phyloP scores from a whole-genome alignment of 2,888 invertebrate genomes.

The Cremastobaeus sp. region DNA sequence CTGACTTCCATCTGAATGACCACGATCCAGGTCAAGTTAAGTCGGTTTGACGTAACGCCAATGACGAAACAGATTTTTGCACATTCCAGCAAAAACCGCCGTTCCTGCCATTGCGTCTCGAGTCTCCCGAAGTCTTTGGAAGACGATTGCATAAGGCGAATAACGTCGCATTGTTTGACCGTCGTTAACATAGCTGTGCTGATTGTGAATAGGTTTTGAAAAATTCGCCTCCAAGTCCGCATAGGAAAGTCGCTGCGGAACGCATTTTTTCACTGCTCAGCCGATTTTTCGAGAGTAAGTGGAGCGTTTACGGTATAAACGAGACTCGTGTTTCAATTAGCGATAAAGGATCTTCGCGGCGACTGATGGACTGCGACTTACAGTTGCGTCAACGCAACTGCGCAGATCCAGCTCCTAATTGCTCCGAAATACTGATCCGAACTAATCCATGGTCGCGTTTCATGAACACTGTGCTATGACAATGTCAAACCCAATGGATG shows the following conservation, averaged over 20 bases:
- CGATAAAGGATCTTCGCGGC: no score
- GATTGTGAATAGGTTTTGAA: conserved; percentile 2
- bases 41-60: conserved; percentile 6
- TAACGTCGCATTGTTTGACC: neutral
- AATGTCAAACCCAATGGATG: conserved; percentile 11
- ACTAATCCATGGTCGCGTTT: conserved; percentile 17
- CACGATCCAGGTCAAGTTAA: conserved; percentile 28
- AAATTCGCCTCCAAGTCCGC: conserved; percentile 13
- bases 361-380: no score
- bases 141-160: conserved; percentile 14
- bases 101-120: neutral
- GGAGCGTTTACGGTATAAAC: no score
- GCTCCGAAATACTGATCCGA: conserved; percentile 10
- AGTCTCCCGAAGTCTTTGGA: neutral
- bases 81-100: neutral
- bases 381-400: no score
- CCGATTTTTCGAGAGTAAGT: no score
- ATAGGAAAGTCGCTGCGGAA: conserved; percentile 5
- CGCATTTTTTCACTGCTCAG: no score
- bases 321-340: no score
- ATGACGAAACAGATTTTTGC: conserved; percentile 15
- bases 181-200: conserved; percentile 13
- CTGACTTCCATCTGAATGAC: conserved; percentile 31
- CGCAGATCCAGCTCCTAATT: conserved; percentile 18
- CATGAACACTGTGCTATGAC: conserved; percentile 19